These are phyloP conservation scores for Elegia similella DNA, from an alignment of 2,888 invertebrate species.

Conservation along the genomic window DNA sequence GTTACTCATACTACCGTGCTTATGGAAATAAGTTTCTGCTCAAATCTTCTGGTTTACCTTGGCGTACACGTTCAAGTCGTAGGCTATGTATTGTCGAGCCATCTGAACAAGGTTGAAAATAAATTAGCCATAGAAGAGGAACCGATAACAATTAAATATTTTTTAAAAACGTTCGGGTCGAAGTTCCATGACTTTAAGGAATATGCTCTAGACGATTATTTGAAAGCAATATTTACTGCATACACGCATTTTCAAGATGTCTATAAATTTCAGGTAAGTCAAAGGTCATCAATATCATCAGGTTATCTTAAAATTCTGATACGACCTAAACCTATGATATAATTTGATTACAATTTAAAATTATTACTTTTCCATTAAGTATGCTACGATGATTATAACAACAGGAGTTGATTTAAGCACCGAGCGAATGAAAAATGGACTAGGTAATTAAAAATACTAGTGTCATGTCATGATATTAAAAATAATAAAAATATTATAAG, in stretches of 20 bases:
- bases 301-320: no score
- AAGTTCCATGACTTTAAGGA: constrained; percentile 11
- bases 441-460: no score
- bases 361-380: no score
- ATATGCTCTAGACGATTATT: constrained; percentile 32
- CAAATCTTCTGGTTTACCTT: constrained; percentile 21
- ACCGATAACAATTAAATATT: neutral
- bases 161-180: neutral
- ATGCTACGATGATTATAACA: no score
- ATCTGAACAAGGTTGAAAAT: neutral
- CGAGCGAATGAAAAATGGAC: no score
- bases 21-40: constrained; percentile 20
- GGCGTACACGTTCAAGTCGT: constrained; percentile 13
- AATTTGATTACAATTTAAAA: no score
- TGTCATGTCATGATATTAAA: no score
- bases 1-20: constrained; percentile 1
- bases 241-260: constrained; percentile 31
- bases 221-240: constrained; percentile 34
- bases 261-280: constrained; percentile 29
- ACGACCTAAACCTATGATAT: no score
- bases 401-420: no score
- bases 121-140: neutral
- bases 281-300: no score
- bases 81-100: constrained; percentile 2
- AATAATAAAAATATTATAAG: no score